Conservation (phyloP, 2,888 invertebrate genomes). For the Falcaria lacertinaria region DNA sequence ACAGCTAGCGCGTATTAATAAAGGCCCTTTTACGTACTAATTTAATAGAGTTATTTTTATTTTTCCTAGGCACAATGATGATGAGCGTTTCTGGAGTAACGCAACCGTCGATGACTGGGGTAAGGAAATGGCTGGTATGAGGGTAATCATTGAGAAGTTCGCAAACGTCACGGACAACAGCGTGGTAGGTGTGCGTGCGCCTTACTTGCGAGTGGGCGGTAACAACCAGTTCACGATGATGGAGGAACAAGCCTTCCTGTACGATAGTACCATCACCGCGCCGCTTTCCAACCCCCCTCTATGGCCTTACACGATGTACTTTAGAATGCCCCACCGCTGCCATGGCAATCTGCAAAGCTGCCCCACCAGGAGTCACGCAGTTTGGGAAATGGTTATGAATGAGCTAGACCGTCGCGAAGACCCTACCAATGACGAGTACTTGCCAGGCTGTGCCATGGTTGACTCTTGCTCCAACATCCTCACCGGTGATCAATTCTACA, state of each 20-base stretch:
- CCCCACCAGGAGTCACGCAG: constrained; percentile 94
- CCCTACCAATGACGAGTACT: constrained; percentile 91
- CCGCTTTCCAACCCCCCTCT: constrained; percentile 94
- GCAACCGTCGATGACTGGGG: constrained; percentile 96
- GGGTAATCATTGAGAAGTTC: constrained; percentile 93
- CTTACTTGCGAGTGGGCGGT: constrained; percentile 94
- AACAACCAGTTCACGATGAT: constrained; percentile 99
- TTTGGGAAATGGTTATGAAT: constrained; percentile 98
- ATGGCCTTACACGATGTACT: constrained; percentile 99
- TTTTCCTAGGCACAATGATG: constrained; percentile 88
- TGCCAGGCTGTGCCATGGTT: constrained; percentile 96
- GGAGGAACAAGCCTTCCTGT: constrained; percentile 96
- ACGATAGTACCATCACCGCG: constrained; percentile 97
- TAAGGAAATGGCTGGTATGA: constrained; percentile 96
- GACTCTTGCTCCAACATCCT: constrained; percentile 96
- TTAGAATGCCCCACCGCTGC: constrained; percentile 96
- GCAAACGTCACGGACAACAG: constrained; percentile 94
- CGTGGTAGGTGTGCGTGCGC: constrained; percentile 94
- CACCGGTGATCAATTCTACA: constrained; percentile 95
- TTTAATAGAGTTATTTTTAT: constrained; percentile 5
- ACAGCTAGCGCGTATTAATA: too few relatives aligned
- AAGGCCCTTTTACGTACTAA: not conserved
- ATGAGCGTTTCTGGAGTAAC: constrained; percentile 95
- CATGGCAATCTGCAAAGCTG: constrained; percentile 95
- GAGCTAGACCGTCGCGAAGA: constrained; percentile 95